phyloP scores from a whole-genome alignment of 2,113 vertebrate genomes.

The Lamprotornis superbus region DNA sequence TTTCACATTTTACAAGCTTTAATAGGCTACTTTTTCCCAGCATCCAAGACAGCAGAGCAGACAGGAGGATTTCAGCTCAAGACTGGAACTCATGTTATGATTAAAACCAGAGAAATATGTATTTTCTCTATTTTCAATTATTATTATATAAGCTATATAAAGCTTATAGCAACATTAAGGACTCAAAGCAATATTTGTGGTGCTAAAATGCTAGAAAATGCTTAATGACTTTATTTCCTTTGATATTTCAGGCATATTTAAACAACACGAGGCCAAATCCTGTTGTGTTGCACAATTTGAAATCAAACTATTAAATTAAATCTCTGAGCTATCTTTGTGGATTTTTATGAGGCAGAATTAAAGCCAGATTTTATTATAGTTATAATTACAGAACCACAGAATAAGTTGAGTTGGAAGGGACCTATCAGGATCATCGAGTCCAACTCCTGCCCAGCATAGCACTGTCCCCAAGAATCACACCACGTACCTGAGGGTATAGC shows the following conservation, averaged over 20 bases:
- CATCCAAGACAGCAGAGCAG: neutral
- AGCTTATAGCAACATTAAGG: neutral
- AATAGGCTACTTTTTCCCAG: neutral
- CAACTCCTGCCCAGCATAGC: neutral
- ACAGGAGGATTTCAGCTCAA: neutral
- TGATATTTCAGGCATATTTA: neutral
- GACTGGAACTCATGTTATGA: neutral
- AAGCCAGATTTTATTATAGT: neutral
- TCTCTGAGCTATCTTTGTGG: neutral
- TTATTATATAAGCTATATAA: neutral
- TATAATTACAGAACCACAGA: neutral
- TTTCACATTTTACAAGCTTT: neutral
- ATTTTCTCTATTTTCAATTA: neutral
- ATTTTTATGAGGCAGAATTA: neutral
- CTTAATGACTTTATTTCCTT: neutral
- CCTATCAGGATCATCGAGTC: accelerated
- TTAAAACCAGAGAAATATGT: neutral
- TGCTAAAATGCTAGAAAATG: neutral
- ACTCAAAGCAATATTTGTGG: neutral
- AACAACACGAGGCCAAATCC: neutral
- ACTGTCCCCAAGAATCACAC: too few relatives aligned
- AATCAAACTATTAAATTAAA: neutral
- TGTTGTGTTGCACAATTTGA: neutral
- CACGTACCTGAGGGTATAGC: too few relatives aligned
- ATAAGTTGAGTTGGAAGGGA: neutral